Evolutionary conservation across 2,888 invertebrate genomes (phyloP), one percentile per base, ranked within the genome.

Genomic region (Leucophora obtusa): DNA sequence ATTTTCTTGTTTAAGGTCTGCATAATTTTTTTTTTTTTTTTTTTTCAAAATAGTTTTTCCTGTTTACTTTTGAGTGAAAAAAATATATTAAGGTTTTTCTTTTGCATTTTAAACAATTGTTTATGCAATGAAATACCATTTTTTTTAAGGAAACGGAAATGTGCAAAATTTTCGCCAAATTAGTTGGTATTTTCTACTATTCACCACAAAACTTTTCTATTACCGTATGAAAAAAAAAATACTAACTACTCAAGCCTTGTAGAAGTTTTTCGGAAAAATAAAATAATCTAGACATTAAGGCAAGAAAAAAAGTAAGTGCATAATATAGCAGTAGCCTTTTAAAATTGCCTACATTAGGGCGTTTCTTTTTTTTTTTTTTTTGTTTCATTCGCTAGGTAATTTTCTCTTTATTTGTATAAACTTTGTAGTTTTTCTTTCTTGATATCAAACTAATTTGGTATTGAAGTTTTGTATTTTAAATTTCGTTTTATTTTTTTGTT

Each of bases 111-210:
- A 79, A 82, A 82, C 58, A 75, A 71, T 72, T 56, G 60, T 35
- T 70, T 76, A 63, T 71, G 66, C 53, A 56, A 33, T 54, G 51
- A 59, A 71, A 58, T 58, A 76, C 79, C 83, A 82, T 83, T 24
- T 35, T 51, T 47, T 35, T 15, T 5, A 80, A 76, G 80, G 77
- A 79, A 76, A 70, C 82, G 70, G 79, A 83, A 83, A 83, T 79
- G 80, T 83, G 83, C 75, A 82, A 85, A 83, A 81, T 83, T 82
- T 83, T 76, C 74, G 53, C 73, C 82, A 83, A 84, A 83, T 83
- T 84, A 83, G 82, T 75, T 82, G 77, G 68, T 56, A 68, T 81
- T 62, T 77, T 35, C 8, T 54, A 43, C 51, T 68, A 10, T 73
- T 15, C 51, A n/a, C 10, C 35, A 33, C 24, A 58, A 28, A 10